Conservation (phyloP, 2,797 vertebrate species). For the Sebastes nivosus region DNA sequence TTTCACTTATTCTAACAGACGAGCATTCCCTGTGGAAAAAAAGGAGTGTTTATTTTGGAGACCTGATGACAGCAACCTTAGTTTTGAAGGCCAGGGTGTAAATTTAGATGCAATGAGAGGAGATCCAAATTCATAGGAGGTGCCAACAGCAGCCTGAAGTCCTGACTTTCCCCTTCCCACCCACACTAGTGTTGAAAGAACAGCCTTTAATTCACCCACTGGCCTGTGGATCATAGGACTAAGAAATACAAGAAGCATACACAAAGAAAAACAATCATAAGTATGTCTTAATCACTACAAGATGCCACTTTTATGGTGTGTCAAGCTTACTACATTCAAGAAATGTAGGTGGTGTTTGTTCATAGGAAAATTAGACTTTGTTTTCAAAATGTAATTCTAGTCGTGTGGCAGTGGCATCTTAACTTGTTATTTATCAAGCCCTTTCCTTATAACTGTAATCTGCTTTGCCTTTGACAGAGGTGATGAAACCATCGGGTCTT, state of each 20-base stretch:
- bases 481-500: constrained; percentile 57
- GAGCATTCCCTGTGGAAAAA: constrained; percentile 73
- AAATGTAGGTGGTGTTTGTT: not conserved
- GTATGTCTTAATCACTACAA: constrained; percentile 50
- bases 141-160: constrained; percentile 80
- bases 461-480: constrained; percentile 44
- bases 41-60: constrained; percentile 84
- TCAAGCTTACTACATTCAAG: not conserved
- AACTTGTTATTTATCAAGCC: not conserved
- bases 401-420: not conserved
- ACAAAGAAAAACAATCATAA: constrained; percentile 58
- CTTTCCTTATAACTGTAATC: constrained; percentile 18
- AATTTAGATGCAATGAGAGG: constrained; percentile 87
- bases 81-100: constrained; percentile 85
- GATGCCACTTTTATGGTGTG: constrained; percentile 12
- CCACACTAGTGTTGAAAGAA: constrained; percentile 74
- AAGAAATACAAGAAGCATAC: constrained; percentile 50
- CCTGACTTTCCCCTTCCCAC: constrained; percentile 73
- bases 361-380: not conserved
- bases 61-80: constrained; percentile 84
- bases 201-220: constrained; percentile 68
- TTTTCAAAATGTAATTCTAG: not conserved
- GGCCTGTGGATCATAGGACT: constrained; percentile 50
- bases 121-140: constrained; percentile 84
- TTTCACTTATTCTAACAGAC: constrained; percentile 78